Conservation (phyloP, 1,140 invertebrate genomes). For the Bursaphelenchus mucronatus region DNA sequence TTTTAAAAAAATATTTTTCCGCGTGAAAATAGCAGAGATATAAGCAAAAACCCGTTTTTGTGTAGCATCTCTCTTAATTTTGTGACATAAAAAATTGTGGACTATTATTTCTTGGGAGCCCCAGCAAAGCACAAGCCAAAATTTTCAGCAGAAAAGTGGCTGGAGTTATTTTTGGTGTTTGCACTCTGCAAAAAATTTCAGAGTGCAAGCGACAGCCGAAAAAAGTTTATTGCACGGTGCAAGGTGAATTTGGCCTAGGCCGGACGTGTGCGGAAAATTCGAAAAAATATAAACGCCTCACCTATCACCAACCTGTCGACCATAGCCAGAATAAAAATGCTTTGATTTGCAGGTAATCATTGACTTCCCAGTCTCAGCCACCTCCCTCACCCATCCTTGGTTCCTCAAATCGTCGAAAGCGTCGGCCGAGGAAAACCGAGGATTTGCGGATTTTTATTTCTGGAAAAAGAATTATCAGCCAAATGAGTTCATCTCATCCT, state of each 20-base stretch:
- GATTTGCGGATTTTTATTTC: conserved; percentile 42
- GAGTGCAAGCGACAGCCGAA: too few relatives aligned
- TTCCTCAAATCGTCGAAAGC: conserved; percentile 43
- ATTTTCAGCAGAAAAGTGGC: neutral
- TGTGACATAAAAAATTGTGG: too few relatives aligned
- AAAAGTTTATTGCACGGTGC: too few relatives aligned
- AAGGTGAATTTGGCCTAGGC: too few relatives aligned
- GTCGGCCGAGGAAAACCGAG: conserved; percentile 41
- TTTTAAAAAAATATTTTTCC: too few relatives aligned
- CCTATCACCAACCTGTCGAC: neutral
- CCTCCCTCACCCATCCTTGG: conserved; percentile 55
- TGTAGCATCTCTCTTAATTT: too few relatives aligned
- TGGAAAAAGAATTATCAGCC: conserved; percentile 41
- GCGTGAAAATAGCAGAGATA: too few relatives aligned
- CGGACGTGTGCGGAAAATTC: too few relatives aligned
- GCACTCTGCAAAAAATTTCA: too few relatives aligned
- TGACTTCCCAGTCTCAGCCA: conserved; percentile 50
- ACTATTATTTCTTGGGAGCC: neutral
- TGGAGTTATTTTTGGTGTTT: too few relatives aligned
- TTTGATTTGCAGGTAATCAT: conserved; percentile 36
- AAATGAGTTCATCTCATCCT: conserved; percentile 38
- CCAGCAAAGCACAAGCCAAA: neutral
- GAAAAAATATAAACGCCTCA: neutral
- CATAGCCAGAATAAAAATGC: neutral
- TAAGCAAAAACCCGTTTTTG: too few relatives aligned